Conservation (phyloP, 2,797 vertebrate species). For the Gallinago nigripennis region DNA sequence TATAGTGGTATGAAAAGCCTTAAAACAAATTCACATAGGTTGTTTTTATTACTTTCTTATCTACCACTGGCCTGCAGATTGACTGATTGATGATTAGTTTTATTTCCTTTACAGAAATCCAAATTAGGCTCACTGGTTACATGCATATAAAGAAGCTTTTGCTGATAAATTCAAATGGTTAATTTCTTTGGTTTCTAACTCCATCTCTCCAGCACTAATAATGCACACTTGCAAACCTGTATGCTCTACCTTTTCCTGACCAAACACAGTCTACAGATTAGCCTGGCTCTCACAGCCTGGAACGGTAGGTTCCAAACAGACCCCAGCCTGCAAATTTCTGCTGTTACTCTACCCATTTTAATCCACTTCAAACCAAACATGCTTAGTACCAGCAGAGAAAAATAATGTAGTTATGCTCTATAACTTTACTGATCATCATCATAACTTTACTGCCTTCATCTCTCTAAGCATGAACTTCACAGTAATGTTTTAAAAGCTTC, state of each 20-base stretch:
- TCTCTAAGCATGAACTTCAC: not conserved
- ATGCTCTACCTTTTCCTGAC: not conserved
- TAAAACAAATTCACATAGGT: not conserved
- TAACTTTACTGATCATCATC: not conserved
- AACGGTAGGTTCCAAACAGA: not conserved
- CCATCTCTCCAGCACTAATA: not conserved
- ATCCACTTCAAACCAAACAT: not conserved
- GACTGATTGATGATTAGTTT: not conserved
- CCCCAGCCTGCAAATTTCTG: not conserved
- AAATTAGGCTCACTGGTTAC: not conserved
- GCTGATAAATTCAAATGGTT: not conserved
- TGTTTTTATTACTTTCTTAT: not conserved
- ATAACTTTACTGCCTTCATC: not conserved
- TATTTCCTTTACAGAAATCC: not conserved
- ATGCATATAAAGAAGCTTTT: not conserved
- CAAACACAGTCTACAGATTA: not conserved
- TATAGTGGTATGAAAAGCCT: not conserved
- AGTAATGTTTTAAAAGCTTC: not conserved
- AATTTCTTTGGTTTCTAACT: slow-evolving; percentile 2
- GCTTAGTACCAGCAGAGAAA: not conserved
- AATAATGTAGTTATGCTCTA: not conserved
- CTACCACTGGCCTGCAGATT: not conserved
- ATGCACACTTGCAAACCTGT: not conserved
- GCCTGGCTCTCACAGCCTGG: not conserved
- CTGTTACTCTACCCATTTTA: not conserved